A percentile compares a stretch with the other conserved stretches of the same genome.
phyloP scores from a whole-genome alignment of 2,888 invertebrate genomes.

The Rotaria macrura region DNA sequence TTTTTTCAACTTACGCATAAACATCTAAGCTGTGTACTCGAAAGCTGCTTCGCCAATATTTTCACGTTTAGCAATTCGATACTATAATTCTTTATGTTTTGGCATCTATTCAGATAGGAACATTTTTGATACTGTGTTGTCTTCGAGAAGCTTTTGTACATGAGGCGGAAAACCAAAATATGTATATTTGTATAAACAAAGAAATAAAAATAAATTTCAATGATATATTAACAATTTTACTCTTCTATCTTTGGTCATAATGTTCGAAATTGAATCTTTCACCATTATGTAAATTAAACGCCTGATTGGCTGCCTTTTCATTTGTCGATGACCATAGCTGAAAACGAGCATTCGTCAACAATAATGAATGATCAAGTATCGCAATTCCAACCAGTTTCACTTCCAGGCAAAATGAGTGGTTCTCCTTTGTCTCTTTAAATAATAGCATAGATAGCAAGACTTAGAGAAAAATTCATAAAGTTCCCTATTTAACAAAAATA shows the following conservation, averaged over 20 bases:
- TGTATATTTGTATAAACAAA: background rate
- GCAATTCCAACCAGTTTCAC: background rate
- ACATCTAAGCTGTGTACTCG: background rate
- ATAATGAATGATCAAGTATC: background rate
- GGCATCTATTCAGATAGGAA: background rate
- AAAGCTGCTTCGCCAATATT: background rate
- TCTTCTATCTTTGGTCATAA: background rate
- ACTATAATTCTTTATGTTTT: background rate
- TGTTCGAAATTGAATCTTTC: background rate
- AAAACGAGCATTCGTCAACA: background rate
- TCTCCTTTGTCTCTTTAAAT: background rate
- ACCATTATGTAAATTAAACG: background rate
- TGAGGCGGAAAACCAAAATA: background rate
- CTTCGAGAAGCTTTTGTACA: background rate
- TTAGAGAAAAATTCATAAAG: background rate
- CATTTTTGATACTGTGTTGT: background rate
- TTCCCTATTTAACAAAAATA: no score
- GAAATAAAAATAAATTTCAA: background rate
- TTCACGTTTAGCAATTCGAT: background rate
- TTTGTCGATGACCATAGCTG: background rate
- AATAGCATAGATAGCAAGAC: background rate
- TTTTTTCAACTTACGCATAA: background rate
- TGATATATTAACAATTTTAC: background rate
- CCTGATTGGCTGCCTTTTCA: background rate
- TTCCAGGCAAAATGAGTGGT: background rate